Conservation (phyloP, 2,113 vertebrate species). For the Scomber scombrus region DNA sequence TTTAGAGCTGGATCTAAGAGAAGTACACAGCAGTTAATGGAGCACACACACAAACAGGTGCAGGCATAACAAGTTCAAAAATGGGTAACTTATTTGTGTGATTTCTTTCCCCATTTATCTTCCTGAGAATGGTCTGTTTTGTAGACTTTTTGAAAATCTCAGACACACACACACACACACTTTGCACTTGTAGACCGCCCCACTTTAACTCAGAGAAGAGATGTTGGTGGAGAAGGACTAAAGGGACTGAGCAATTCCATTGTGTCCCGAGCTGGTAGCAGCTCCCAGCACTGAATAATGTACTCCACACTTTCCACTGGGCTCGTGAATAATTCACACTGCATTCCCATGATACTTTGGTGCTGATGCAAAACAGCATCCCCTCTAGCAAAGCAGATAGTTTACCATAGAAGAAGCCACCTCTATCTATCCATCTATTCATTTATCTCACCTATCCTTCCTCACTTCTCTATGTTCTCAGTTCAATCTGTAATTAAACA, state of each 20-base stretch:
- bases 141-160: background rate
- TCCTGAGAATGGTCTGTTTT: background rate
- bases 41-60: background rate
- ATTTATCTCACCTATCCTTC: too few relatives aligned
- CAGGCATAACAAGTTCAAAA: background rate
- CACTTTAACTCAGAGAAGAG: background rate
- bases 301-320: constrained; percentile 41
- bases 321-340: constrained; percentile 63
- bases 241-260: constrained; percentile 62
- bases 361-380: constrained; percentile 46
- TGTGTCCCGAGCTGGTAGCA: constrained; percentile 51
- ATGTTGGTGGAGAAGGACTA: constrained; percentile 5
- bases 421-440: too few relatives aligned
- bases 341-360: constrained; percentile 43
- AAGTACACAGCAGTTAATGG: too few relatives aligned
- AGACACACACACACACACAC: constrained; percentile 1
- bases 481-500: constrained; percentile 28
- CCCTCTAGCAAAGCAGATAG: constrained; percentile 10
- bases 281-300: constrained; percentile 67
- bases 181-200: constrained; percentile 21
- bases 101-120: too few relatives aligned
- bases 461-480: too few relatives aligned
- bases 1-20: background rate
- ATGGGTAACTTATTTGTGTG: too few relatives aligned
- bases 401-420: background rate